Base-by-base conservation (phyloP, 53 echinoderm and acorn worm genomes). In the Arbacia lixula region DNA sequence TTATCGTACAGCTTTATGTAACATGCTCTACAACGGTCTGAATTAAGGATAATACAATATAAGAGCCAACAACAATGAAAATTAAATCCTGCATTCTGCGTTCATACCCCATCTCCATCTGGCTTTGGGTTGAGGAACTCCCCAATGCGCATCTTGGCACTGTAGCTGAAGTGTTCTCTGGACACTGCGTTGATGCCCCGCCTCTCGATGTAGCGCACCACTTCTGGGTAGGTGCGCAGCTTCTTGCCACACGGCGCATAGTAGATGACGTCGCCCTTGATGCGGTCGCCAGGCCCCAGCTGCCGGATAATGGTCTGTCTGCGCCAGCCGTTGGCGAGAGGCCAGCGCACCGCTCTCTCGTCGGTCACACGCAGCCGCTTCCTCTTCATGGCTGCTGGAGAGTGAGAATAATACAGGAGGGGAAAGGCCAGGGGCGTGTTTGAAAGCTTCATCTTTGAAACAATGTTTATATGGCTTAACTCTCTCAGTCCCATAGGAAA, bases 221-320 rank as follows among this genome's bases (percentile, higher is more conserved):
- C 99, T 83, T 99, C 99, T 0, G 99, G 99, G 31, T 99, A 99
- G 21, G 94, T 99, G 19, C 94, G 92, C 2, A 99, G 87, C 60
- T 99, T 99, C 89, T 99, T 99, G 20, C 99, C 99, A 55, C 99
- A 99, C 1, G 99, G 99, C 42, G 92, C 99, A 25, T 94, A 99
- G 87, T 99, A 99, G 57, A 99, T 90, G 53, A 99, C 99, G 58
- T 99, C 99, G 0, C 99, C 99, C 36, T 94, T 94, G 82, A 99
- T 85, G 19, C 95, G 88, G 68, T 99, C 99, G 2, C 95, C 99
- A 1, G 99, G 99, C 1, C 99, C 99, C 29, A 99, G 87, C 78
- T 99, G 99, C 19, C 99, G 90, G 40, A 99, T 95, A n/a, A 99
- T 92, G 53, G 92, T 91, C 89, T 99, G 99, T 6, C 99, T 86